Base-by-base conservation (phyloP, 2,797 vertebrate species). In the Poeciliopsis paucimaculata region DNA sequence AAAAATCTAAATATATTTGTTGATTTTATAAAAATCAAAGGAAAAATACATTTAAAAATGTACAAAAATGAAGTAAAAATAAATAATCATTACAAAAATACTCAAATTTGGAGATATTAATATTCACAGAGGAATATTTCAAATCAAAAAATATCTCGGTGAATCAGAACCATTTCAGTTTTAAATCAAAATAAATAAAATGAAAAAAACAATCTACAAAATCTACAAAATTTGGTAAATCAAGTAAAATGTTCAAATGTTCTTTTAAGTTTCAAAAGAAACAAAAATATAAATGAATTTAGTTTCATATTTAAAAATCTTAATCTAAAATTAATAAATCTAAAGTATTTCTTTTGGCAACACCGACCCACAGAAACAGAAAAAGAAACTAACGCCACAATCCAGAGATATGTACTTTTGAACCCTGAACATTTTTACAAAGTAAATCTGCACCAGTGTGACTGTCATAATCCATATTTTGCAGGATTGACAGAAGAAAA, bases 401-500 rank as follows among this genome's bases (percentile, higher is more conserved):
- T 39, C 60, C 41, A 51, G 13, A 45, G 20, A 41, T 60, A 47
- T 77, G 23, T 66, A 79, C 74, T 86, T 45, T 10, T 77, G 77
- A 87, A 84, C 66, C 53, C 8, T 34, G 12, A 13, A 73, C 45
- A 70, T 53, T 79, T 78, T 64, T 64, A 64, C 16, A 55, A 77
- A 68, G 49, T 71, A 86, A 85, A 86, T 87, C 86, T 84, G 71
- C 68, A 82, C 46, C 55, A 36, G 79, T 84, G 76, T 79, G 83
- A 88, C 82, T 86, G 84, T 76, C 80, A 80, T 90, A 87, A 93
- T 91, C 90, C 88, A 84, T 82, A 85, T 87, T 93, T 84, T 90
- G 72, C 76, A 81, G 74, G 79, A 86, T 81, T 87, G 89, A 78
- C 86, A 91, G 76, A 71, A 81, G 49, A 83, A 86, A 90, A 90